phyloP scores from a whole-genome alignment of 2,888 invertebrate species.

The Eupithecia vulgata region DNA sequence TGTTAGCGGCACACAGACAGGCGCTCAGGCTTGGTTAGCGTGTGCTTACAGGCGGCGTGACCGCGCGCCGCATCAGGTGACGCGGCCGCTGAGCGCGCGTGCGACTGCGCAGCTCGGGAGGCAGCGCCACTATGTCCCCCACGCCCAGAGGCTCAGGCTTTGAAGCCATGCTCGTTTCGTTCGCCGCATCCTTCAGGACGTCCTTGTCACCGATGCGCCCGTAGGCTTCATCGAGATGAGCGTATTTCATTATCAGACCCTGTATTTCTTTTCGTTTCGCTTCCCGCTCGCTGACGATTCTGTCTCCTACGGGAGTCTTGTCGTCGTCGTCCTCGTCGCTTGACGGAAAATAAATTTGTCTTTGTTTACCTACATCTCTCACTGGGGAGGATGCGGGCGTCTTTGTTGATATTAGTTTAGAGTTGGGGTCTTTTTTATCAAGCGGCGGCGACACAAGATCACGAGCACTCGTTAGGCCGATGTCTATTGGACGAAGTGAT shows the following conservation, averaged over 20 bases:
- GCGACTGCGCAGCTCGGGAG: slow-evolving; percentile 76
- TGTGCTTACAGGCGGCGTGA: slow-evolving; percentile 84
- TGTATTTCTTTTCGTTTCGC: slow-evolving; percentile 93
- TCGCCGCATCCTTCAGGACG: slow-evolving; percentile 58
- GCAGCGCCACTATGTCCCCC: slow-evolving; percentile 74
- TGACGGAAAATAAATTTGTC: slow-evolving; percentile 78
- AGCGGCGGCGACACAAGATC: slow-evolving; percentile 82
- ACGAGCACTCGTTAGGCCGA: slow-evolving; percentile 76
- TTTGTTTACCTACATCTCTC: slow-evolving; percentile 71
- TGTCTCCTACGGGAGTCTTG: slow-evolving; percentile 82
- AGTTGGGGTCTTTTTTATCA: slow-evolving; percentile 66
- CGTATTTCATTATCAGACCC: slow-evolving; percentile 92
- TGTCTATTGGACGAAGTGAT: slow-evolving; percentile 82
- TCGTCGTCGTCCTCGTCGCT: slow-evolving; percentile 83
- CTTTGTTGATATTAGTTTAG: slow-evolving; percentile 60
- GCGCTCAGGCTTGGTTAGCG: slow-evolving; percentile 76
- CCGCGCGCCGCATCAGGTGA: slow-evolving; percentile 81
- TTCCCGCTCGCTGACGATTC: slow-evolving; percentile 88
- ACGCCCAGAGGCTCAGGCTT: slow-evolving; percentile 69
- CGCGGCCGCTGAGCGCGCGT: slow-evolving; percentile 72
- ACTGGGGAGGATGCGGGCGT: slow-evolving; percentile 72
- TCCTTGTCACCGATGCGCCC: slow-evolving; percentile 77
- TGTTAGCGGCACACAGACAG: slow-evolving; percentile 78
- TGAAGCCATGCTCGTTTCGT: slow-evolving; percentile 51
- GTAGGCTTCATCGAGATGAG: slow-evolving; percentile 90